Base-by-base conservation (phyloP, 2,888 invertebrate genomes). In the Metopia argyrocephala region DNA sequence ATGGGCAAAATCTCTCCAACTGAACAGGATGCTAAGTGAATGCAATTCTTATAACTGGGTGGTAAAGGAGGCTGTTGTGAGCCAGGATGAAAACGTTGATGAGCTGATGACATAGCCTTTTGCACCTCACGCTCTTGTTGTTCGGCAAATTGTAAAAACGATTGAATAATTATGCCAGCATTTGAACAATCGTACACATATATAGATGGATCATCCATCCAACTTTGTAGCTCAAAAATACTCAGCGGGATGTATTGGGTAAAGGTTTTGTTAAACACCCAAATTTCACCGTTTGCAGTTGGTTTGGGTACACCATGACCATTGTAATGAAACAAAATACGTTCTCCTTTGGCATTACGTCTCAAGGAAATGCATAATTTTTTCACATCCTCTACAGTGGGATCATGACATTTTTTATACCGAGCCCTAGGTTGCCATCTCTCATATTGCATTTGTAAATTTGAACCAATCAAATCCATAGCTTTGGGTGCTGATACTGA, bases 141-240 rank as follows among this genome's bases (percentile, higher is more conserved):
- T 27, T 94, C 94, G 3, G 97, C 97, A 91, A 97, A 98, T 84
- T 94, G 93, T 87, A 95, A 94, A 91, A 97, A 97, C 76, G 95
- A 95, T 84, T 98, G 96, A 57, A 99, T 94, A 86, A 99, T 97
- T 85, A 97, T 95, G 78, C 98, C 99, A 15, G 99, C 99, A 92
- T 97, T 98, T 73, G 98, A 98, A 91, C 99, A 99, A 91, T 99
- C 99, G 91, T 98, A 99, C 23, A 99, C 98, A 91, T 98, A 99
- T 83, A 99, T 98, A 66, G 98, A 98, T 0, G 99, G 99, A 75
- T 97, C 95, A 71, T 98, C 98, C 98, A 99, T 98, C 99, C 99
- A 99, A 57, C 96, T 95, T 92, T 99, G 99, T 78, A 99, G 93
- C 92, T 99, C 99, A 91, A 97, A 99, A 85, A 99, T 95, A 70